phyloP scores from a whole-genome alignment of 2,888 invertebrate species.

The Bhutanitis thaidina region DNA sequence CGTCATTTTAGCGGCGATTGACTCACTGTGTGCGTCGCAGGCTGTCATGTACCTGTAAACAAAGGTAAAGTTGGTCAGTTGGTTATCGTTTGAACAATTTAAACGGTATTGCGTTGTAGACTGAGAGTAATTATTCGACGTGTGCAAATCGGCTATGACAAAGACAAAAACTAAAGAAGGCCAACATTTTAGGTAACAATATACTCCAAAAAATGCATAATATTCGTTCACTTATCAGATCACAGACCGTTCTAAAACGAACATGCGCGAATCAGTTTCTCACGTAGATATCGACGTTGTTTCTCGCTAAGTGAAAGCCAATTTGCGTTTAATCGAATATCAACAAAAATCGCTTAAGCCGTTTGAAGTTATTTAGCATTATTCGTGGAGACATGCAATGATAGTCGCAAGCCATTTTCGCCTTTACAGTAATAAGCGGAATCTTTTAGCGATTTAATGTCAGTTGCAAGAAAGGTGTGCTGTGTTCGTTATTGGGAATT shows the following conservation, averaged over 20 bases:
- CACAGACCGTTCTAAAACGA: constrained; percentile 11
- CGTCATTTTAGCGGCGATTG: constrained; percentile 50
- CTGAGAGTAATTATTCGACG: background rate
- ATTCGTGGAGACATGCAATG: constrained; percentile 10
- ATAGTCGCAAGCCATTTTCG: constrained; percentile 2
- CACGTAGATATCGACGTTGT: constrained; percentile 18
- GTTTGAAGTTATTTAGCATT: constrained; percentile 9
- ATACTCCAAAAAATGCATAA: no score
- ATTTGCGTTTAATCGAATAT: constrained; percentile 20
- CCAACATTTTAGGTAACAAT: no score
- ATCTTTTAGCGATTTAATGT: constrained; percentile 15
- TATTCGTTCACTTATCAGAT: background rate
- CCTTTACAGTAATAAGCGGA: constrained; percentile 8
- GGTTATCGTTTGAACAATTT: constrained; percentile 32
- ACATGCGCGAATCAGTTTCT: constrained; percentile 18
- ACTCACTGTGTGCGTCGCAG: constrained; percentile 69
- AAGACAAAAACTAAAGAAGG: no score
- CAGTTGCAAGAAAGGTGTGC: constrained; percentile 8
- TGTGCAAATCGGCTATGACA: no score
- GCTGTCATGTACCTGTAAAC: constrained; percentile 73
- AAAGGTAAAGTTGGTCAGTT: constrained; percentile 50
- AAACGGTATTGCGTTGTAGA: constrained; percentile 24
- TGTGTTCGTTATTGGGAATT: constrained; percentile 7
- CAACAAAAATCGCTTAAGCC: constrained; percentile 17
- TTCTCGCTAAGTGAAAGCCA: constrained; percentile 20